Evolutionary conservation across 1,140 invertebrate genomes (phyloP).

Genomic region (Drosophila virilis): DNA sequence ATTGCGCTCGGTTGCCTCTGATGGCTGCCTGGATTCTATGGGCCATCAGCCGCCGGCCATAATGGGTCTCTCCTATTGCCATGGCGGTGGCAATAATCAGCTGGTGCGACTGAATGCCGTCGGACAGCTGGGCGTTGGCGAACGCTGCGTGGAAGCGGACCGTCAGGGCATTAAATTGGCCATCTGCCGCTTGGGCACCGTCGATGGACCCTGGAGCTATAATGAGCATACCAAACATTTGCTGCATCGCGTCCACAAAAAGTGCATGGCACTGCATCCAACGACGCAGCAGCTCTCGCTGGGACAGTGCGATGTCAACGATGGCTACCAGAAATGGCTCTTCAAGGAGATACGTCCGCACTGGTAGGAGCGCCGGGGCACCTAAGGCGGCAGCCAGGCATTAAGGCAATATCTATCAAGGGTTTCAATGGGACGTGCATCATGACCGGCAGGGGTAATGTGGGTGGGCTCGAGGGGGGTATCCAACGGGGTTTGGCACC

Average conservation of each 20-base stretch:
- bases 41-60: conserved; percentile 92
- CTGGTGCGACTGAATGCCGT: conserved; percentile 95
- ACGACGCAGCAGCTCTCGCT: conserved; percentile 91
- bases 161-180: conserved; percentile 93
- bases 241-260: conserved; percentile 91
- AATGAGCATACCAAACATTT: conserved; percentile 91
- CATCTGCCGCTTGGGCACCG: conserved; percentile 95
- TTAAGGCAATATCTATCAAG: conserved; percentile 33
- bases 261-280: conserved; percentile 94
- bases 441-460: conserved; percentile 33
- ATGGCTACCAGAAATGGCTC: conserved; percentile 95
- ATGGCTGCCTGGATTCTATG: conserved; percentile 95
- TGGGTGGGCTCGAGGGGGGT: background rate
- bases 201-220: conserved; percentile 96
- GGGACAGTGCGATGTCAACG: conserved; percentile 92
- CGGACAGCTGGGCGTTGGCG: conserved; percentile 97
- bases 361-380: conserved; percentile 50
- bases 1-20: conserved; percentile 91
- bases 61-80: conserved; percentile 92
- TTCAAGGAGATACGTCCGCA: conserved; percentile 89
- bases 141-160: conserved; percentile 97
- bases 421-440: conserved; percentile 46
- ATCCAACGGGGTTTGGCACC: conserved; percentile 19
- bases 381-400: background rate
- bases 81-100: conserved; percentile 98